Conservation (phyloP, 2,113 vertebrate genomes). For the Psilopsiagon aurifrons region DNA sequence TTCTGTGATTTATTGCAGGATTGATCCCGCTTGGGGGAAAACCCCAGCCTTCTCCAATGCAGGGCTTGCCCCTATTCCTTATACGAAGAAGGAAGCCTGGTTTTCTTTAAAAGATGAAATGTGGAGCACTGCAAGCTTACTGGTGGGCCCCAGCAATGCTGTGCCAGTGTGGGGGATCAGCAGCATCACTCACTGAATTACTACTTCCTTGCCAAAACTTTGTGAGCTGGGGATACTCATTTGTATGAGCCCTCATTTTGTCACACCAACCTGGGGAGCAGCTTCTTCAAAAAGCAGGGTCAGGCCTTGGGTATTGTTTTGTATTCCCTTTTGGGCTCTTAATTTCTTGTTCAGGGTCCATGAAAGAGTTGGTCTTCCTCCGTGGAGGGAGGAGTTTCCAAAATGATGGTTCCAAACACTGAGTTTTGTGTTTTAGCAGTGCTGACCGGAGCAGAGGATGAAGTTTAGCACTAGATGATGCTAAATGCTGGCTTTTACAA, state of each 20-base stretch:
- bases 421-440: neutral
- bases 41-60: neutral
- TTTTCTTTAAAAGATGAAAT: neutral
- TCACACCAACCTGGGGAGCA: neutral
- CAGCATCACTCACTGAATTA: rapidly evolving
- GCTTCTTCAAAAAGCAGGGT: neutral
- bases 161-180: rapidly evolving
- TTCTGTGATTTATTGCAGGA: neutral
- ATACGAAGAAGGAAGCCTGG: neutral
- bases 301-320: neutral
- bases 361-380: neutral
- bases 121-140: rapidly evolving
- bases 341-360: rapidly evolving
- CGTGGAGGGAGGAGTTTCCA: rapidly evolving
- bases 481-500: neutral
- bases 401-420: rapidly evolving
- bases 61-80: neutral
- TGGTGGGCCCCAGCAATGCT: rapidly evolving
- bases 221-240: rapidly evolving
- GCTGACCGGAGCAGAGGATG: neutral
- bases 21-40: neutral
- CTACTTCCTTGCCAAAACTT: neutral
- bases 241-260: neutral
- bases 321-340: neutral
- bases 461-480: slow-evolving; percentile 9